Conservation (phyloP, 2,113 vertebrate species). For the Takifugu flavidus region DNA sequence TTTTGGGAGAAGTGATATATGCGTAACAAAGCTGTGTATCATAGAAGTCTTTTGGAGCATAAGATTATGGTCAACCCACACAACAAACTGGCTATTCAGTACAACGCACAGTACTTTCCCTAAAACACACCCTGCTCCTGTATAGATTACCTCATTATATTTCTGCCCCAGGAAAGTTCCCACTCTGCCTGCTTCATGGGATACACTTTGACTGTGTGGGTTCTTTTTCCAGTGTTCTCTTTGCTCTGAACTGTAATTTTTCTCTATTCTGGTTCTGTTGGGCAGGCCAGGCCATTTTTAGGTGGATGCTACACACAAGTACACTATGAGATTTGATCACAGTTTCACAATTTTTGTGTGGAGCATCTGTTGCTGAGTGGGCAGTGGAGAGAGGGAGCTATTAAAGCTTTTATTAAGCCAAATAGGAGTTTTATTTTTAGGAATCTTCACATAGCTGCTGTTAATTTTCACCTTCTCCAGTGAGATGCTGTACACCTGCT, state of each 20-base stretch:
- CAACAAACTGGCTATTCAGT: background rate
- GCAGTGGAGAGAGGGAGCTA: constrained; percentile 12
- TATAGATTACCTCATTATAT: constrained; percentile 34
- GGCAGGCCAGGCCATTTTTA: background rate
- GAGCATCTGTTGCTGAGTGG: constrained; percentile 39
- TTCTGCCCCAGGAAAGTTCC: constrained; percentile 32
- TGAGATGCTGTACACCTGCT: constrained; percentile 24
- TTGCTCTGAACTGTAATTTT: background rate
- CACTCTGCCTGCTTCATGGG: constrained; percentile 37
- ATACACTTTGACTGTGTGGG: constrained; percentile 14
- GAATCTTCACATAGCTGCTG: constrained; percentile 36
- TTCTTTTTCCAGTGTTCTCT: background rate
- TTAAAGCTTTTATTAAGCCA: constrained; percentile 7
- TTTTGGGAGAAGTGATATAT: background rate
- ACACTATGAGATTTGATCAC: constrained; percentile 1
- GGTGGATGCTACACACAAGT: background rate
- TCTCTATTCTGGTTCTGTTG: constrained; percentile 1
- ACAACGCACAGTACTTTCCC: background rate
- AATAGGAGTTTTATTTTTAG: constrained; percentile 34
- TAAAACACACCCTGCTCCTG: constrained; percentile 3
- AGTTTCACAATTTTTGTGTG: constrained; percentile 2
- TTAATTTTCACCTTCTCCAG: constrained; percentile 40
- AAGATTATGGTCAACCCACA: background rate
- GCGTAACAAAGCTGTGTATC: background rate
- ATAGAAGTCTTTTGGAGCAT: too few relatives aligned